These are phyloP conservation scores for Solenodon paradoxus DNA, from an alignment of 2,113 vertebrate species.

Conservation along the genomic window DNA sequence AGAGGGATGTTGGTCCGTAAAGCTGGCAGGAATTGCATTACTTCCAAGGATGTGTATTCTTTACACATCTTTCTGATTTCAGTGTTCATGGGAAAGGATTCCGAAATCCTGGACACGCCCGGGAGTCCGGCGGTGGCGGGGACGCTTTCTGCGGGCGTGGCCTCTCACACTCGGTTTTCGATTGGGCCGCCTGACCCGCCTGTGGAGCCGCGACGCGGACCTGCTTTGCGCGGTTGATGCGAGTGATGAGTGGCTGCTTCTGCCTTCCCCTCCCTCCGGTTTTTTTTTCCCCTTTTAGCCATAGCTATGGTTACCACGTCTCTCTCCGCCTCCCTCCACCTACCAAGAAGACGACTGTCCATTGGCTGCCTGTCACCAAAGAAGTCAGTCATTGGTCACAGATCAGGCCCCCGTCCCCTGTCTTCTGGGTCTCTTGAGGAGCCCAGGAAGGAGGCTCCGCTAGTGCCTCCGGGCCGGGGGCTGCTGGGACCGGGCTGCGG, in stretches of 20 bases:
- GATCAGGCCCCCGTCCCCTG: slow-evolving; percentile 27
- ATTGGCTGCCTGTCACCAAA: slow-evolving; percentile 79
- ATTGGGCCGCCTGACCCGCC: slow-evolving; percentile 31
- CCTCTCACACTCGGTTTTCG: slow-evolving; percentile 40
- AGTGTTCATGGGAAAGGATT: neutral
- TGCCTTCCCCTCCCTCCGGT: neutral
- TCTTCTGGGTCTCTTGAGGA: slow-evolving; percentile 68
- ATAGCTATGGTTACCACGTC: slow-evolving; percentile 81
- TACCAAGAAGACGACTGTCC: slow-evolving; percentile 69
- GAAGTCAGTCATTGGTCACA: slow-evolving; percentile 62
- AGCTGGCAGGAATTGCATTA: neutral
- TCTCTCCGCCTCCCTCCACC: slow-evolving; percentile 69
- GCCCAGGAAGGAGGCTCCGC: slow-evolving; percentile 68
- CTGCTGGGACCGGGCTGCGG: slow-evolving; percentile 46
- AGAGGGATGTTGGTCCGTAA: neutral
- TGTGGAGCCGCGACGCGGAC: neutral
- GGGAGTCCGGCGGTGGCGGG: neutral
- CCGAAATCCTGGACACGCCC: fast-evolving
- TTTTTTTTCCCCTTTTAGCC: slow-evolving; percentile 39
- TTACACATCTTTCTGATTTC: neutral
- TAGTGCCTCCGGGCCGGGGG: slow-evolving; percentile 54
- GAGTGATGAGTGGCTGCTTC: slow-evolving; percentile 26
- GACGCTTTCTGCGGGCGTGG: neutral
- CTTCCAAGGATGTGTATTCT: neutral
- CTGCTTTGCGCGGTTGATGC: neutral